Evolutionary conservation across 2,113 vertebrate species (phyloP).

Genomic region (Rousettus leschenaultii): DNA sequence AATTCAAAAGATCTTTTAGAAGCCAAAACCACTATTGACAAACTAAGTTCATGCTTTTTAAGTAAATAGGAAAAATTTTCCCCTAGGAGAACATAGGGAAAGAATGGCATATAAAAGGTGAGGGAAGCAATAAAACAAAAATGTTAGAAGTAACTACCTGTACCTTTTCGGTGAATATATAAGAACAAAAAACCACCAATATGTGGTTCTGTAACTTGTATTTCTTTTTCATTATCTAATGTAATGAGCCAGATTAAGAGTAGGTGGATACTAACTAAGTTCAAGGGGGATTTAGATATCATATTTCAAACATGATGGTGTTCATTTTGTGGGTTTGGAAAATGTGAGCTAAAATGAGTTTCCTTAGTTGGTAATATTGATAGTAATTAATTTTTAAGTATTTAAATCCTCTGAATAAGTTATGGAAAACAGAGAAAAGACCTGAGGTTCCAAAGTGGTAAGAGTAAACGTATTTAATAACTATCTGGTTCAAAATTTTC

Average conservation of each 20-base stretch:
- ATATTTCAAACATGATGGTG: neutral
- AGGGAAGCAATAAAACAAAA: neutral
- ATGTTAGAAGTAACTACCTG: neutral
- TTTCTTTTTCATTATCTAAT: neutral
- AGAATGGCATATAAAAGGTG: neutral
- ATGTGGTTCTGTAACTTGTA: neutral
- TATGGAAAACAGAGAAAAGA: neutral
- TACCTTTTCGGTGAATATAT: neutral
- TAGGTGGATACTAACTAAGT: neutral
- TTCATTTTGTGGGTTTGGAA: neutral
- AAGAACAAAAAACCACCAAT: neutral
- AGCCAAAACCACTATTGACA: neutral
- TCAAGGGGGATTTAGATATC: neutral
- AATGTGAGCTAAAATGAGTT: neutral
- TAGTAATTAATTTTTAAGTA: neutral
- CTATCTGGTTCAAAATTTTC: neutral
- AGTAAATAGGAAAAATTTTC: neutral
- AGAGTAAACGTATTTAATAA: neutral
- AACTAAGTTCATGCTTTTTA: neutral
- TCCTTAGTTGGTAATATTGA: neutral
- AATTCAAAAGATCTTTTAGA: neutral
- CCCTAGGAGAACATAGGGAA: neutral
- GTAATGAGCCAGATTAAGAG: neutral
- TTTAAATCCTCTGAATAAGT: neutral
- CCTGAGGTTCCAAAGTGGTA: neutral